Conservation (phyloP, 1,140 invertebrate species). For the Drosophila sulfurigaster region DNA sequence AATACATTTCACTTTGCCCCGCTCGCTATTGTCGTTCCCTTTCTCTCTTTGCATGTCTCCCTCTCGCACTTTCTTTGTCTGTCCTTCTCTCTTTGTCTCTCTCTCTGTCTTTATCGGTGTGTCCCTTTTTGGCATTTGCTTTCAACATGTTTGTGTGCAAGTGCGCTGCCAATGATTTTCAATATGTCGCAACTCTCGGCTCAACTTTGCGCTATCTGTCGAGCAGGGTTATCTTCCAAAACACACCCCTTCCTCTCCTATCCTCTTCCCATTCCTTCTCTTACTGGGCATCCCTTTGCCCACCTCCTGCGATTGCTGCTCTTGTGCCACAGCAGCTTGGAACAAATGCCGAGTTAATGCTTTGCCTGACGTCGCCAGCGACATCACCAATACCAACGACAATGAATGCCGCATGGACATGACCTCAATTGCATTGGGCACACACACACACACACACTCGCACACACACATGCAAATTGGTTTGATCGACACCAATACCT, state of each 20-base stretch:
- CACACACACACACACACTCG: conserved; percentile 25
- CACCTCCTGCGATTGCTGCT: neutral
- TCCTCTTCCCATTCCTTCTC: neutral
- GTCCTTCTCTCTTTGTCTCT: conserved; percentile 4
- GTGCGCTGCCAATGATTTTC: conserved; percentile 70
- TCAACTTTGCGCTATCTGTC: conserved; percentile 67
- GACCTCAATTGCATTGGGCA: conserved; percentile 79
- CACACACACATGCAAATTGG: conserved; percentile 52
- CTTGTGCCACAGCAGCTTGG: conserved; percentile 55
- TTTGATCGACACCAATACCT: conserved; percentile 82
- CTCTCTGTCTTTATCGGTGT: neutral
- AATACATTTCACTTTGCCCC: conserved; percentile 52
- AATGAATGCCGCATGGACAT: conserved; percentile 84
- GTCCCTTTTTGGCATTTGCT: conserved; percentile 35
- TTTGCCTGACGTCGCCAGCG: conserved; percentile 63
- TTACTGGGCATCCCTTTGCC: neutral
- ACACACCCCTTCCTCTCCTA: conserved; percentile 7
- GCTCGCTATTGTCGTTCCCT: neutral
- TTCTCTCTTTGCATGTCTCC: neutral
- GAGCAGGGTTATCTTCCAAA: conserved; percentile 30
- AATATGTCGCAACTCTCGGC: conserved; percentile 79
- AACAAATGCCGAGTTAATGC: conserved; percentile 79
- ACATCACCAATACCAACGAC: conserved; percentile 53
- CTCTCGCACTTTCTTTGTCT: conserved; percentile 8
- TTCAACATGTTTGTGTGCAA: conserved; percentile 45